A percentile compares a stretch with the other conserved stretches of the same genome.
phyloP scores from a whole-genome alignment of 2,888 invertebrate species.

The Papilio gigon region DNA sequence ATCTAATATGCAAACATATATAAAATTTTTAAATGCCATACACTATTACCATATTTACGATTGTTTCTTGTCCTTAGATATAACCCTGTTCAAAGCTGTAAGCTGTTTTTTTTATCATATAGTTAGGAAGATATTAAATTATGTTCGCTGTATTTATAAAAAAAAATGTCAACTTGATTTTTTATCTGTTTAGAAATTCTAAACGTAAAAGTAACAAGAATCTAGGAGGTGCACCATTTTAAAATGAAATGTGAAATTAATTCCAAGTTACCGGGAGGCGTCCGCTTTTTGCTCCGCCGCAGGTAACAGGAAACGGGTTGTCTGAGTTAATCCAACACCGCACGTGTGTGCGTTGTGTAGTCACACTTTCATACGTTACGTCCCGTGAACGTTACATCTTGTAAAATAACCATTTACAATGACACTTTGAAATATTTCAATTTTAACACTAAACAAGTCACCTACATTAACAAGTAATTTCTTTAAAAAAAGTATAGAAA shows the following conservation, averaged over 20 bases:
- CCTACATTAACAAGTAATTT: too few species aligned
- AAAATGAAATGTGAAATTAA: conserved; percentile 72
- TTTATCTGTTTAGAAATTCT: conserved; percentile 6
- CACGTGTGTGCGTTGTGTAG: conserved; percentile 60
- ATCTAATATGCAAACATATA: too few species aligned
- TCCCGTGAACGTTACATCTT: conserved; percentile 60
- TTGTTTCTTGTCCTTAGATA: too few species aligned
- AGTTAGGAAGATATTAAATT: too few species aligned
- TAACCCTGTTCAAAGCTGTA: too few species aligned
- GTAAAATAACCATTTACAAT: conserved; percentile 3
- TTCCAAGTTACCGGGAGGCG: conserved; percentile 72
- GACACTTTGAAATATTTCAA: neutral
- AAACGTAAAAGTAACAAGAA: conserved; percentile 14
- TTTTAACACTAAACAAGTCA: neutral
- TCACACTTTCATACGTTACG: conserved; percentile 64
- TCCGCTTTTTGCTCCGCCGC: conserved; percentile 73
- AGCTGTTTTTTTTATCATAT: too few species aligned
- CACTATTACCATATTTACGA: too few species aligned
- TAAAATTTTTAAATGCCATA: too few species aligned
- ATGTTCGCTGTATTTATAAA: too few species aligned
- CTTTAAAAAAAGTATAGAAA: too few species aligned
- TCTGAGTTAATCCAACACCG: conserved; percentile 73
- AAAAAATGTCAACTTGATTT: too few species aligned
- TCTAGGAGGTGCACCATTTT: conserved; percentile 50
- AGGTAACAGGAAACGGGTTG: conserved; percentile 82